phyloP scores from a whole-genome alignment of 2,888 invertebrate genomes.

The Andrena praecox region DNA sequence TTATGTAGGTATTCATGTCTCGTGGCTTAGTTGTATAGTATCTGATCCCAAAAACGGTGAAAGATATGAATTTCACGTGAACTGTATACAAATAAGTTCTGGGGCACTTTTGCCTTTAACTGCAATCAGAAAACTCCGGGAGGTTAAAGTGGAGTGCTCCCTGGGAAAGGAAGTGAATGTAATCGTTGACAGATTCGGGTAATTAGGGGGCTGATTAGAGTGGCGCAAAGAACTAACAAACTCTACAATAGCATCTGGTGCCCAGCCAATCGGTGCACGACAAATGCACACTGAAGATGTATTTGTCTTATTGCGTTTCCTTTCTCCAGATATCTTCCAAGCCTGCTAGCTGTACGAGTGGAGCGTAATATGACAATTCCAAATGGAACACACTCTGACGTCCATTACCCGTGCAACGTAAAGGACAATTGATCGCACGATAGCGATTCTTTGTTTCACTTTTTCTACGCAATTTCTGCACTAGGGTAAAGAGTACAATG shows the following conservation, averaged over 20 bases:
- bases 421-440: conserved; percentile 5
- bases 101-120: neutral
- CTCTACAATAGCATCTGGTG: conserved; percentile 16
- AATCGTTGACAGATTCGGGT: neutral
- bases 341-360: neutral
- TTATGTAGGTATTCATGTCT: neutral
- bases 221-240: conserved; percentile 14
- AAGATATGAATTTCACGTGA: too few species aligned
- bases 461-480: neutral
- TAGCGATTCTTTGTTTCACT: neutral
- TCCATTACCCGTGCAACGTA: neutral
- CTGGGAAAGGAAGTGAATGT: neutral
- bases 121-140: neutral
- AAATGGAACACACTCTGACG: neutral
- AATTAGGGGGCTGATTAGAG: conserved; percentile 16
- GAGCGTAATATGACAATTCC: conserved; percentile 7
- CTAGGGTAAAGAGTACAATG: too few species aligned
- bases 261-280: conserved; percentile 8
- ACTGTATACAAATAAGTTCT: too few species aligned
- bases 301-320: conserved; percentile 21
- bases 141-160: neutral
- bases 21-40: too few species aligned
- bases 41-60: too few species aligned
- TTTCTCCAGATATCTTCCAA: neutral
- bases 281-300: conserved; percentile 5